These are phyloP conservation scores for Lasioglossum figueresi DNA, from an alignment of 2,888 invertebrate genomes.

Conservation along the genomic window DNA sequence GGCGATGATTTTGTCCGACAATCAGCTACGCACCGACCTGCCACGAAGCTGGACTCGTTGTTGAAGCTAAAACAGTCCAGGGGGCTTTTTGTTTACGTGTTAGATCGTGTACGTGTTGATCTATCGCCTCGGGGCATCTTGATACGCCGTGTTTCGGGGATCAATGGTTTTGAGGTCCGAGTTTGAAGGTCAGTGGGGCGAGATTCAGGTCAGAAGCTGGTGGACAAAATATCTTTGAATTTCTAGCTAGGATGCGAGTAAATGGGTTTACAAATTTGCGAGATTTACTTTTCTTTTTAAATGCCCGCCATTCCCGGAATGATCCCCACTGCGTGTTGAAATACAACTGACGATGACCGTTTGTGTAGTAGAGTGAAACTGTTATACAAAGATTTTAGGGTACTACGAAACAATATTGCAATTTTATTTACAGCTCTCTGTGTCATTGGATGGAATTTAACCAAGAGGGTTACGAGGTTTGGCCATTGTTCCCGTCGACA, in stretches of 20 bases:
- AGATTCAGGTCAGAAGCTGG: not conserved
- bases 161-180: not conserved
- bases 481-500: not conserved
- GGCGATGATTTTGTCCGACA: not conserved
- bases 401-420: not conserved
- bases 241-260: too few relatives aligned
- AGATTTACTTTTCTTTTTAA: too few relatives aligned
- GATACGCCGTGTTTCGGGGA: not conserved
- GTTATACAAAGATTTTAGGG: not conserved
- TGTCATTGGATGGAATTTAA: not conserved
- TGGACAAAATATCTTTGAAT: not conserved
- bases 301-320: too few relatives aligned
- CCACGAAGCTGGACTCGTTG: not conserved
- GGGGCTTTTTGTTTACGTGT: not conserved
- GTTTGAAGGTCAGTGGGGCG: not conserved
- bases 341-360: too few relatives aligned
- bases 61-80: not conserved
- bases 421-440: not conserved
- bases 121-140: not conserved
- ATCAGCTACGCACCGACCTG: constrained; percentile 31
- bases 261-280: too few relatives aligned
- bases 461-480: not conserved
- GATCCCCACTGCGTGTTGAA: too few relatives aligned
- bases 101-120: not conserved
- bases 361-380: too few relatives aligned